These are phyloP conservation scores for Diplolepis rosae DNA, from an alignment of 2,888 invertebrate genomes.

Conservation along the genomic window DNA sequence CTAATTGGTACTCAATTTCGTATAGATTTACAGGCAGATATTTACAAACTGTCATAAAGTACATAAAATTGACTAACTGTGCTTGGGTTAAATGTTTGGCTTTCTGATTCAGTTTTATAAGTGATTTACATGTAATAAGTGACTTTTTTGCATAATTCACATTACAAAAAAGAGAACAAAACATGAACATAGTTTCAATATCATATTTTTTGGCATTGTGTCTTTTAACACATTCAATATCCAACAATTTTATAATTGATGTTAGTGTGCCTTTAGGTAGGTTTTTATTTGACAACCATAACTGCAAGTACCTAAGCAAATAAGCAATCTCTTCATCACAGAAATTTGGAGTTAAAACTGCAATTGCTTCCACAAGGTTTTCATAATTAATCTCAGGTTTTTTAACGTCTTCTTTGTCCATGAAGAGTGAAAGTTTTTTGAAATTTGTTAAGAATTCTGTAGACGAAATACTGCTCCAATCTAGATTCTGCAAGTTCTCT, in stretches of 20 bases:
- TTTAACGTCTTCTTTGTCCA: neutral
- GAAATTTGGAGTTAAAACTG: neutral
- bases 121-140: neutral
- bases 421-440: neutral
- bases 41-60: neutral
- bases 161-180: neutral
- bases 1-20: neutral
- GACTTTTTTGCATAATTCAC: neutral
- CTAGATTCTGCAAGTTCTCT: neutral
- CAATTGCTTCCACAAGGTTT: neutral
- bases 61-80: neutral
- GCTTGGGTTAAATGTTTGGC: neutral
- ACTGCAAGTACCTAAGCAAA: neutral
- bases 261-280: no score
- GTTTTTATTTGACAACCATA: neutral
- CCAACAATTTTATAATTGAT: neutral
- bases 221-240: neutral
- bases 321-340: neutral
- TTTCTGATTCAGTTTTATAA: neutral
- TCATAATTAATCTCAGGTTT: neutral
- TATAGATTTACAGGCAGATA: neutral
- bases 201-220: neutral
- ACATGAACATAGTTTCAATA: neutral
- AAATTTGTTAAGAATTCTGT: slow-evolving; percentile 6
- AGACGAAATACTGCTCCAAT: neutral